These are phyloP conservation scores for Intellagama lesueurii DNA, from an alignment of 2,797 vertebrate species.

Conservation along the genomic window DNA sequence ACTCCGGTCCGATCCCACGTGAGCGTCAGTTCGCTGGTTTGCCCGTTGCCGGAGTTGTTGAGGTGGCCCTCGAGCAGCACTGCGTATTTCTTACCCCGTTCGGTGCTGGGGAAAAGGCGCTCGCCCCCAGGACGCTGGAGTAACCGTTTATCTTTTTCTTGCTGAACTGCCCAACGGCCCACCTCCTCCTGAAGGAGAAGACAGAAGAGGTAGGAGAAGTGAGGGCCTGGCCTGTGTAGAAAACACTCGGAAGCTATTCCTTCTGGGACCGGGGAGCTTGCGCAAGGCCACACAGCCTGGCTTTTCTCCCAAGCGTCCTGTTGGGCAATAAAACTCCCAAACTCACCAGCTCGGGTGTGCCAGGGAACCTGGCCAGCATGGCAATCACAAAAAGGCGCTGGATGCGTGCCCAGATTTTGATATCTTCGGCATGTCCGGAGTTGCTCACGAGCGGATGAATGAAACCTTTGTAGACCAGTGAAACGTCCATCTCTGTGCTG, in stretches of 20 bases:
- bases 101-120: conserved; percentile 87
- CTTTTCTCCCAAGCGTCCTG: too few species aligned
- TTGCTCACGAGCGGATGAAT: conserved; percentile 88
- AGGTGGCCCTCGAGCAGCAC: conserved; percentile 91
- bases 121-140: conserved; percentile 85
- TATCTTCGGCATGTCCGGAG: conserved; percentile 79
- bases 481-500: conserved; percentile 90
- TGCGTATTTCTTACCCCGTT: conserved; percentile 88
- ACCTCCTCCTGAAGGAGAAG: conserved; percentile 84
- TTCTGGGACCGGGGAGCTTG: too few species aligned
- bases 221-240: too few species aligned
- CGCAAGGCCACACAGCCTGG: too few species aligned
- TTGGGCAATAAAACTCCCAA: background rate
- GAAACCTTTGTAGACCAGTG: conserved; percentile 91
- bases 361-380: conserved; percentile 84
- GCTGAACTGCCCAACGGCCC: conserved; percentile 89
- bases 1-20: conserved; percentile 91
- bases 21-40: conserved; percentile 92
- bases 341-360: conserved; percentile 87
- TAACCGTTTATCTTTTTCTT: conserved; percentile 87
- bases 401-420: conserved; percentile 91
- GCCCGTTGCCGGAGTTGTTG: conserved; percentile 90
- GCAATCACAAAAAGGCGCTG: conserved; percentile 90
- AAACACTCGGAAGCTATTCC: too few species aligned
- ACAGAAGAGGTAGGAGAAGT: too few species aligned